Percentiles rank a stretch among this genome's conserved stretches.
Evolutionary conservation across 2,113 vertebrate species (phyloP).

Genomic region (Plecturocebus donacophilus): DNA sequence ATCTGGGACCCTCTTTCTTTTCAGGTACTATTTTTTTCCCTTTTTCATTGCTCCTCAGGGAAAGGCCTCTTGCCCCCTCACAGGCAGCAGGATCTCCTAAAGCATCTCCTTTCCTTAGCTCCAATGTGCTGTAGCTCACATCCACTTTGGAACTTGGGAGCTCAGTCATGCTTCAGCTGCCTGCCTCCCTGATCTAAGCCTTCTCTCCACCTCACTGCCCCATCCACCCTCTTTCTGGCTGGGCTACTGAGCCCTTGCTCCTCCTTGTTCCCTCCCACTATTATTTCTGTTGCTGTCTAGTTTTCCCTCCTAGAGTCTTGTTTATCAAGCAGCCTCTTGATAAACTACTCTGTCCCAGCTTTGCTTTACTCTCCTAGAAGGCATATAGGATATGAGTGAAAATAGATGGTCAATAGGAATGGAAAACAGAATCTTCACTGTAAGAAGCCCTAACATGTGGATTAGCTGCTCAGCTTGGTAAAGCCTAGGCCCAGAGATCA

Average conservation of each 20-base stretch:
- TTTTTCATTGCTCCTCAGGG: background rate
- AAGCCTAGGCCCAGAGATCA: background rate
- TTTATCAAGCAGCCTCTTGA: constrained; percentile 55
- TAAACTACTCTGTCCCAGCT: background rate
- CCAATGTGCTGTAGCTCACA: background rate
- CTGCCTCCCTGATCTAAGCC: background rate
- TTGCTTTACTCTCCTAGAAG: constrained; percentile 42
- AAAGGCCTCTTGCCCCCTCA: background rate
- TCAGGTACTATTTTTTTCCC: background rate
- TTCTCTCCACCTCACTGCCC: background rate
- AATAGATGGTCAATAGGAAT: background rate
- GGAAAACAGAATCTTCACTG: background rate
- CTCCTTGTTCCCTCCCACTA: background rate
- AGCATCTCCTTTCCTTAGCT: background rate
- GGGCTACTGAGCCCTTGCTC: background rate
- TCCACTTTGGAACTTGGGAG: background rate
- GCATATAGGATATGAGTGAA: background rate
- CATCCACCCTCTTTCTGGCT: background rate
- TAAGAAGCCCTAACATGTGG: background rate
- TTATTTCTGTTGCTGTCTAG: constrained; percentile 24
- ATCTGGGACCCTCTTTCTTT: background rate
- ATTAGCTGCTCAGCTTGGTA: background rate
- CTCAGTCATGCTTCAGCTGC: background rate
- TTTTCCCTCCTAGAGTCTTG: constrained; percentile 43
- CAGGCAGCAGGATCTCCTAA: background rate